Percentiles rank a stretch among this genome's conserved stretches.
Evolutionary conservation across 2,888 invertebrate species (phyloP).

Genomic region (Leptopilina syphax): DNA sequence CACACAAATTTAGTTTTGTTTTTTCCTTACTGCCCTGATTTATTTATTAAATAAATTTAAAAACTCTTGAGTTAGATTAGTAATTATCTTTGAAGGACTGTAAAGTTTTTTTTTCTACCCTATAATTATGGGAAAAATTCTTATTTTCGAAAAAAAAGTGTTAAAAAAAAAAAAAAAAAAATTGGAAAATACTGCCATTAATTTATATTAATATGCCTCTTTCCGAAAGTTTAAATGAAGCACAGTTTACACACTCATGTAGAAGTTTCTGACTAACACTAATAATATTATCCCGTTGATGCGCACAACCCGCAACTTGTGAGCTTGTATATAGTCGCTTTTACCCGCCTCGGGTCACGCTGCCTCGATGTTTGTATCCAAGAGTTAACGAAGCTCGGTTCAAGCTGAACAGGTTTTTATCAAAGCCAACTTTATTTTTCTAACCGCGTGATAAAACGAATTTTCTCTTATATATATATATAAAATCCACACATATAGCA

Average conservation of each 20-base stretch:
- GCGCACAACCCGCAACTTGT: conserved; percentile 19
- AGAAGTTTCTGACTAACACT: conserved; percentile 26
- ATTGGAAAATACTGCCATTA: not conserved
- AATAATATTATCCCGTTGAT: conserved; percentile 27
- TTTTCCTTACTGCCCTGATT: no score
- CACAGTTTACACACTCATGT: conserved; percentile 6
- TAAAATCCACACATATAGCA: not conserved
- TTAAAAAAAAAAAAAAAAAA: not conserved
- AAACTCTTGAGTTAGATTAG: no score
- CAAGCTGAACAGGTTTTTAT: conserved; percentile 23
- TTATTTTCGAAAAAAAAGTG: not conserved
- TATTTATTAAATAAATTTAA: no score
- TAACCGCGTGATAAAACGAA: conserved; percentile 22
- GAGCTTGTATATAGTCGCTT: conserved; percentile 23
- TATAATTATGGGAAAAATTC: not conserved
- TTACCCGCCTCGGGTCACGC: conserved; percentile 31
- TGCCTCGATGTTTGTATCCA: conserved; percentile 11
- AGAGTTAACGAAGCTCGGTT: conserved; percentile 17
- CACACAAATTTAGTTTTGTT: no score
- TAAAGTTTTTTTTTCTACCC: no score
- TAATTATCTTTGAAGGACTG: no score
- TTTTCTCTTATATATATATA: not conserved
- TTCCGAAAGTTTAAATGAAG: conserved; percentile 13
- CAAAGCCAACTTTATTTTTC: conserved; percentile 31
- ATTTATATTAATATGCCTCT: conserved; percentile 10